These are phyloP conservation scores for Lasioglossum calceatum DNA, from an alignment of 2,888 invertebrate species.

Conservation along the genomic window DNA sequence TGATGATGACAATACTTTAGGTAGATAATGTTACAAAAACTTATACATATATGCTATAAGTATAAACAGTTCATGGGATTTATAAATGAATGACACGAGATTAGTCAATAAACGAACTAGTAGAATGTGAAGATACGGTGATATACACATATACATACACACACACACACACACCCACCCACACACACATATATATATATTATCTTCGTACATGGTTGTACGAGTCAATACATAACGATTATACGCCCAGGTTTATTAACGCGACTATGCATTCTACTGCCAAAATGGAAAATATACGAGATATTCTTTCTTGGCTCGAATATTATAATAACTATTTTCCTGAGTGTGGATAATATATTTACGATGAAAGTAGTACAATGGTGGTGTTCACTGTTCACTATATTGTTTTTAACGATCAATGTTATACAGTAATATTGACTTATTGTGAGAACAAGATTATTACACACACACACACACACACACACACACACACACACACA, in stretches of 20 bases:
- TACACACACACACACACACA: background rate
- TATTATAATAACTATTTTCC: slow-evolving; percentile 39
- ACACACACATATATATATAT: background rate
- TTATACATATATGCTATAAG: slow-evolving; percentile 50
- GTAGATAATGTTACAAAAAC: slow-evolving; percentile 70
- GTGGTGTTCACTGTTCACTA: slow-evolving; percentile 42
- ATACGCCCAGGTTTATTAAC: slow-evolving; percentile 25
- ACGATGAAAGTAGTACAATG: slow-evolving; percentile 65
- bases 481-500: background rate
- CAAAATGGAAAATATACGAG: slow-evolving; percentile 31
- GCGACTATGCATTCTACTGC: slow-evolving; percentile 49
- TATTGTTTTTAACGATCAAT: slow-evolving; percentile 27
- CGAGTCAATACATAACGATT: slow-evolving; percentile 28
- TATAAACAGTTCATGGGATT: slow-evolving; percentile 58
- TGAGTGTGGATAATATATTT: slow-evolving; percentile 64
- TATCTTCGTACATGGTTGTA: slow-evolving; percentile 29
- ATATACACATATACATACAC: background rate
- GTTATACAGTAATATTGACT: slow-evolving; percentile 25
- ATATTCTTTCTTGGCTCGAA: slow-evolving; percentile 33
- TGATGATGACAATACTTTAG: slow-evolving; percentile 80
- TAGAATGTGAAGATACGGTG: slow-evolving; percentile 27
- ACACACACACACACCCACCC: too few relatives aligned
- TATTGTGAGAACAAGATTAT: slow-evolving; percentile 32
- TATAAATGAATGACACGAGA: slow-evolving; percentile 37
- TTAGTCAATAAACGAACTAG: slow-evolving; percentile 25